Percentiles rank a stretch among this genome's conserved stretches.
These are phyloP conservation scores for Dione juno DNA, from an alignment of 2,888 invertebrate species.

Conservation along the genomic window DNA sequence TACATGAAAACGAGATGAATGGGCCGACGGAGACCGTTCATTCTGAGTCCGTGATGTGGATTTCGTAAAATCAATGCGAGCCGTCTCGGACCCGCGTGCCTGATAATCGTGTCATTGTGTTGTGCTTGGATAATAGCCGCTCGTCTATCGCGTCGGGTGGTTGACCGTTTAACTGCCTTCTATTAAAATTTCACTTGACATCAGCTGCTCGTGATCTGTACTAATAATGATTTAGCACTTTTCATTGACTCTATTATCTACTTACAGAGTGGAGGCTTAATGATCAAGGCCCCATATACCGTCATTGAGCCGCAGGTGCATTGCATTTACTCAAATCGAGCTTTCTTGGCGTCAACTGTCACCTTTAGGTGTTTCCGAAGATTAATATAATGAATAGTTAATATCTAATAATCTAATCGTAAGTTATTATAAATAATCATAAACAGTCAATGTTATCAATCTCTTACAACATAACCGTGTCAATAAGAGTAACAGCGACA, in stretches of 20 bases:
- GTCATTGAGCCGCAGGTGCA: background rate
- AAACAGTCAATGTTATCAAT: no score
- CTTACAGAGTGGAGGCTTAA: background rate
- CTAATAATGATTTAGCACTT: slow-evolving; percentile 29
- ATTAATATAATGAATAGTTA: no score
- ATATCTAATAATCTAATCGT: no score
- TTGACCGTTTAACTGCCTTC: slow-evolving; percentile 64
- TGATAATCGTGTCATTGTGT: slow-evolving; percentile 77
- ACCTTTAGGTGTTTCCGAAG: no score
- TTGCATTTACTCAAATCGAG: background rate
- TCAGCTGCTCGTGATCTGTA: slow-evolving; percentile 47
- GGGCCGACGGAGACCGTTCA: slow-evolving; percentile 77
- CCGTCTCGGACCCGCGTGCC: slow-evolving; percentile 68
- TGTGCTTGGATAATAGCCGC: slow-evolving; percentile 68
- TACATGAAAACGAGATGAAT: slow-evolving; percentile 83
- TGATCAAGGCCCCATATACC: background rate
- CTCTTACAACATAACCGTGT: slow-evolving; percentile 6
- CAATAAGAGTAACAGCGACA: slow-evolving; percentile 30
- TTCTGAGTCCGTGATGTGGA: slow-evolving; percentile 77
- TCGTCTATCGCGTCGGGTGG: slow-evolving; percentile 64
- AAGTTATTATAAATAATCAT: no score
- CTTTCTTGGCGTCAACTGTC: no score
- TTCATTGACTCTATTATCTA: slow-evolving; percentile 18
- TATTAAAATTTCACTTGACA: slow-evolving; percentile 66
- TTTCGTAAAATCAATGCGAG: slow-evolving; percentile 80